phyloP scores from a whole-genome alignment of 2,797 vertebrate species.

The Myiotriccus ornatus region DNA sequence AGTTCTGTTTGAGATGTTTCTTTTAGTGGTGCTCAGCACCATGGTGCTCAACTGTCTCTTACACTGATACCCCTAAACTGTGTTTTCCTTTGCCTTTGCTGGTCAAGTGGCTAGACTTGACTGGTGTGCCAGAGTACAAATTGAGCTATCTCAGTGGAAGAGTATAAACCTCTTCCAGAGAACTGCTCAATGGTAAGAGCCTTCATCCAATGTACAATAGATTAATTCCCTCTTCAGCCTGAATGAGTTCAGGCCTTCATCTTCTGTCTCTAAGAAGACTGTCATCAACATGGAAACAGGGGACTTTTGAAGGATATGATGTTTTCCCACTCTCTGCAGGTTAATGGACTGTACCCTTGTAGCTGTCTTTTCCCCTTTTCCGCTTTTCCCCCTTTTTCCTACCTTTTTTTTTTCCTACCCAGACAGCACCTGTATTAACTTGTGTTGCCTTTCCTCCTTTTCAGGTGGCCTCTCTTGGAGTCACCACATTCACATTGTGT shows the following conservation, averaged over 20 bases:
- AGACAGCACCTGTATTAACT: neutral
- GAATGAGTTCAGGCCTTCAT: neutral
- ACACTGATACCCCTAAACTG: neutral
- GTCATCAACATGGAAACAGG: neutral
- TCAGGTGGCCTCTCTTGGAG: conserved; percentile 92
- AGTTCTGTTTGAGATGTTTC: neutral
- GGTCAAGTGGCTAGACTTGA: neutral
- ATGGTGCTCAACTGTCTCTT: neutral
- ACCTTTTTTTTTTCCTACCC: no score
- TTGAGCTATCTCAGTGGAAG: neutral
- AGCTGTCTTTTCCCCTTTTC: neutral
- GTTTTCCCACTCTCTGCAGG: neutral
- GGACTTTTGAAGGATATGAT: neutral
- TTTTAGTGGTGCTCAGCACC: neutral
- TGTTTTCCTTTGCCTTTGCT: neutral
- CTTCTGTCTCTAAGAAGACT: neutral
- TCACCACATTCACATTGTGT: conserved; percentile 94
- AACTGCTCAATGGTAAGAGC: neutral
- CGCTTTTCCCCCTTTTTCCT: accelerated
- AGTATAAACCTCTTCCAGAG: neutral
- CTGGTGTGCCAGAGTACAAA: neutral
- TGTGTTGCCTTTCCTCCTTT: neutral
- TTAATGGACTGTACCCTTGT: neutral
- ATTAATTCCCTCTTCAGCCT: neutral
- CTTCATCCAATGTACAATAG: neutral